Evolutionary conservation across 2,113 vertebrate genomes (phyloP).

Genomic region (Daboia siamensis): DNA sequence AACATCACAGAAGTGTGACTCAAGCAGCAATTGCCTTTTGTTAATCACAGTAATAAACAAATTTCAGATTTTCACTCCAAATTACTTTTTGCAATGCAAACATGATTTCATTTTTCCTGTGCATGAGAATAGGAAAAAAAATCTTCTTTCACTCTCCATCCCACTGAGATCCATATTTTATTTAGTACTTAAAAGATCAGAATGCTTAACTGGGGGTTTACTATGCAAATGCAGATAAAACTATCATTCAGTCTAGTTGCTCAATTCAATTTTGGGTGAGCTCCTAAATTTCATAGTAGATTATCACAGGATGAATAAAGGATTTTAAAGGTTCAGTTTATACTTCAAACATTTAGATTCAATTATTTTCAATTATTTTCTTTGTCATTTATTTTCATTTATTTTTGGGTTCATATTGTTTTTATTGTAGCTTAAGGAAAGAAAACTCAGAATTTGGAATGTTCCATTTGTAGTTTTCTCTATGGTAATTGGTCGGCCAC

Average conservation of each 20-base stretch:
- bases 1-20: neutral
- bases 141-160: neutral
- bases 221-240: neutral
- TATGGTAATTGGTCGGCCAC: neutral
- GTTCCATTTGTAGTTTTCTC: neutral
- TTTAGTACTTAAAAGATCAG: neutral
- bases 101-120: neutral
- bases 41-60: neutral
- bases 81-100: neutral
- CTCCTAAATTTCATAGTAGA: neutral
- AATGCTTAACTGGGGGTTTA: neutral
- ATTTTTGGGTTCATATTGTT: neutral
- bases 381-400: neutral
- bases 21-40: neutral
- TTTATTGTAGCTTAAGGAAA: neutral
- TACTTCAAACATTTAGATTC: neutral
- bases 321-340: neutral
- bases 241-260: neutral
- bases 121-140: neutral
- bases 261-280: neutral
- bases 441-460: neutral
- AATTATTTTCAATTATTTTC: neutral
- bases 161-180: neutral
- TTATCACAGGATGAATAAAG: neutral
- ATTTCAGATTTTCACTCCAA: neutral